Evolutionary conservation across 2,888 invertebrate species (phyloP).

Genomic region (Bombylius discolor): DNA sequence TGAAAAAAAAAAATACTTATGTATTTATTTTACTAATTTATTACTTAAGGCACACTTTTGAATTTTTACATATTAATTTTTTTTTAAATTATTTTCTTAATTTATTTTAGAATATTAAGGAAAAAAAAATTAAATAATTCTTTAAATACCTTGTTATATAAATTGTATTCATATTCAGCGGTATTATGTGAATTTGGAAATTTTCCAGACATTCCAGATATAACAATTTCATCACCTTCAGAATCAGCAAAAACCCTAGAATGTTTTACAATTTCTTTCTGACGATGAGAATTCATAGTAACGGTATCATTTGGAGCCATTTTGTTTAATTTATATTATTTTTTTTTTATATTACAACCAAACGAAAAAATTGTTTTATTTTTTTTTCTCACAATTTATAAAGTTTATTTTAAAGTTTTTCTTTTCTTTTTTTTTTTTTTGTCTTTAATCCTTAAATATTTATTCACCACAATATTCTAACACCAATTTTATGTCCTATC

Average conservation of each 20-base stretch:
- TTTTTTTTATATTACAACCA: not conserved
- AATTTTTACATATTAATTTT: too few species aligned
- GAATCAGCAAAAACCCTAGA: slow-evolving; percentile 29
- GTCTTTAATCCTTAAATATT: too few species aligned
- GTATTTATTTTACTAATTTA: not conserved
- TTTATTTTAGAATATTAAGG: too few species aligned
- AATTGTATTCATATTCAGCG: slow-evolving; percentile 46
- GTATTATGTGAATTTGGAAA: slow-evolving; percentile 54
- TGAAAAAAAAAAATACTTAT: slow-evolving; percentile 14
- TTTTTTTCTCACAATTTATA: not conserved
- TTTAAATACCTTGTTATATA: slow-evolving; percentile 42
- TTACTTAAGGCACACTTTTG: too few species aligned
- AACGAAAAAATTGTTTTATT: not conserved
- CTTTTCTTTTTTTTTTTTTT: too few species aligned
- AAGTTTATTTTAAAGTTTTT: too few species aligned
- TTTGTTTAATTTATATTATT: not conserved
- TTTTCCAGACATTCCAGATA: slow-evolving; percentile 46
- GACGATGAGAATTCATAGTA: slow-evolving; percentile 3
- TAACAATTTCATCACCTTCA: slow-evolving; percentile 42
- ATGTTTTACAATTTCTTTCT: slow-evolving; percentile 21
- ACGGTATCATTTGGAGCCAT: slow-evolving; percentile 12
- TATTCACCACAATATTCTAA: too few species aligned
- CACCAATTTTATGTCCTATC: too few species aligned
- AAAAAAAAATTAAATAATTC: too few species aligned
- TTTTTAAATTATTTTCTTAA: too few species aligned